A percentile compares a stretch with the other conserved stretches of the same genome.
These are phyloP conservation scores for Chromobotia macracanthus DNA, from an alignment of 2,797 vertebrate species.

Conservation along the genomic window DNA sequence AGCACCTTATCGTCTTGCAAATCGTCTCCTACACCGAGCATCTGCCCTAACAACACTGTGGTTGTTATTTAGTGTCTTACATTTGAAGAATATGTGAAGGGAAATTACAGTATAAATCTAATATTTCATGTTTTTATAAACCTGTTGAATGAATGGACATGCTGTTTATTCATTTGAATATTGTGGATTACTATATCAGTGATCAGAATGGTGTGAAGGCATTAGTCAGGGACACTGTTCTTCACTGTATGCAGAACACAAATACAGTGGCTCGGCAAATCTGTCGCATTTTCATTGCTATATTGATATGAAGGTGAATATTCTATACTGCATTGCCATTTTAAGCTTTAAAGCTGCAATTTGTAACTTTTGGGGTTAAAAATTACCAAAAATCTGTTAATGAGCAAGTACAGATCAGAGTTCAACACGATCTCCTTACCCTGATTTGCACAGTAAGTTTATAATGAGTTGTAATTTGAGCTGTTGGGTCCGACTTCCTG, in stretches of 20 bases:
- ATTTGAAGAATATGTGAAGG: slow-evolving; percentile 7
- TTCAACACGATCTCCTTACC: too few species aligned
- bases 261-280: neutral
- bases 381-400: too few species aligned
- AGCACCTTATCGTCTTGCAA: slow-evolving; percentile 25
- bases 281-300: neutral
- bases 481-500: too few species aligned
- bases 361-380: too few species aligned
- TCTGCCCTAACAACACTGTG: neutral
- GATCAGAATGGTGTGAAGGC: neutral
- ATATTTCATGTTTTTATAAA: neutral
- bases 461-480: too few species aligned
- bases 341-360: too few species aligned
- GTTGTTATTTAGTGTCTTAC: neutral
- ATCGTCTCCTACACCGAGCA: neutral
- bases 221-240: neutral
- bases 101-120: slow-evolving; percentile 1
- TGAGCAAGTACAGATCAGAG: too few species aligned
- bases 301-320: neutral
- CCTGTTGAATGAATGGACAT: too few species aligned
- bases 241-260: neutral
- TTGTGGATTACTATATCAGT: neutral
- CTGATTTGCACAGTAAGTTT: too few species aligned
- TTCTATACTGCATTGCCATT: neutral
- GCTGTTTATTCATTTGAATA: neutral